These are phyloP conservation scores for Macrosiphum euphorbiae DNA, from an alignment of 2,888 invertebrate species.

Conservation along the genomic window DNA sequence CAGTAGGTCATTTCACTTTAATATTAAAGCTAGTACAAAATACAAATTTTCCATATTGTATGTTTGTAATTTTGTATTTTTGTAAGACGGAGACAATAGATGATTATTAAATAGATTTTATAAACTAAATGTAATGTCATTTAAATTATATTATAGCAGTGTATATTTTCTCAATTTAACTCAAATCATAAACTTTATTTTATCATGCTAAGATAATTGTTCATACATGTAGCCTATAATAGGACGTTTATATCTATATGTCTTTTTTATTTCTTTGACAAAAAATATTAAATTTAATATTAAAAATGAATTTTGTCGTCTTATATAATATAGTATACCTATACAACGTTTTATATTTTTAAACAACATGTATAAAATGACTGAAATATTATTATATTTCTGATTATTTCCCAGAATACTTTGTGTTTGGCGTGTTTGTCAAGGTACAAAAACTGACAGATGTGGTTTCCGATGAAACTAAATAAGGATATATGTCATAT, in stretches of 20 bases:
- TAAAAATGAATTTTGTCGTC: conserved; percentile 12
- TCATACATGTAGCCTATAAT: neutral
- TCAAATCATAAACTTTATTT: neutral
- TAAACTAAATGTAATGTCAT: neutral
- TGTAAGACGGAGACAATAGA: neutral
- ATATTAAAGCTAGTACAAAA: neutral
- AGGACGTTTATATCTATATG: neutral
- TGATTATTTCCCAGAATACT: conserved; percentile 33
- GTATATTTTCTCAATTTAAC: neutral
- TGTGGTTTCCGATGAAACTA: conserved; percentile 43
- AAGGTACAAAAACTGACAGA: neutral
- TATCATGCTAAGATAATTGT: neutral
- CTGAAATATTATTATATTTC: conserved; percentile 30
- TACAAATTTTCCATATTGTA: neutral
- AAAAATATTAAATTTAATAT: conserved; percentile 21
- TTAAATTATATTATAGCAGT: neutral
- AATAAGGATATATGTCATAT: neutral
- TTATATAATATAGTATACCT: conserved; percentile 2
- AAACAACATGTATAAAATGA: neutral
- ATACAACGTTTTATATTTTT: neutral
- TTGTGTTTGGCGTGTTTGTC: neutral
- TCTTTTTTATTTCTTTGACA: neutral
- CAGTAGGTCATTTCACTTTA: neutral
- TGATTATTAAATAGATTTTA: neutral
- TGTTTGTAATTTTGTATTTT: neutral